Conservation (phyloP, 2,888 invertebrate species). For the Lasioglossum leucozonium region DNA sequence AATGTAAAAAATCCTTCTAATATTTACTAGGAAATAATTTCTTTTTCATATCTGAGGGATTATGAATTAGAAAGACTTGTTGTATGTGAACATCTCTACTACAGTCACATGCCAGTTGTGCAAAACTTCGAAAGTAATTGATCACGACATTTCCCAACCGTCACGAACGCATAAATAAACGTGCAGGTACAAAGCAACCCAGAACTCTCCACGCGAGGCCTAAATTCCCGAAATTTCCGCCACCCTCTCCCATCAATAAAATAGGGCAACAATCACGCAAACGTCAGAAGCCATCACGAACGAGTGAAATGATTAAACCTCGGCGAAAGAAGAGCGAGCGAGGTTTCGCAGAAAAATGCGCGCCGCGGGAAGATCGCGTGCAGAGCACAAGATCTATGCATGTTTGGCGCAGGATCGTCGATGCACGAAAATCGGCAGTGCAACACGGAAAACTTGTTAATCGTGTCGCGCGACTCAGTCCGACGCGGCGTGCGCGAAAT, state of each 20-base stretch:
- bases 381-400: not conserved
- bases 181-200: not conserved
- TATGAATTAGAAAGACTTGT: no score
- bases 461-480: not conserved
- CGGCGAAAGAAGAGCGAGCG: not conserved
- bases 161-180: not conserved
- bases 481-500: constrained; percentile 22
- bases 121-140: no score
- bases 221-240: no score
- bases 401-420: not conserved
- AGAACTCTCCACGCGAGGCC: not conserved
- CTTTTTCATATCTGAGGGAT: no score
- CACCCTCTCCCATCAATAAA: no score
- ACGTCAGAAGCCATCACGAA: not conserved
- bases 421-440: not conserved
- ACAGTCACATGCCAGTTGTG: no score
- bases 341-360: not conserved
- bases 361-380: not conserved
- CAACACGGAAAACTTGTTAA: constrained; percentile 4
- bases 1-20: not conserved
- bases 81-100: no score
- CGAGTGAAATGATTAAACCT: not conserved
- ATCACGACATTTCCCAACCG: not conserved
- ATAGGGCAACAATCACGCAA: not conserved
- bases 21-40: not conserved